phyloP scores from a whole-genome alignment of 2,797 vertebrate genomes.

The Dendrocincla tyrannina region DNA sequence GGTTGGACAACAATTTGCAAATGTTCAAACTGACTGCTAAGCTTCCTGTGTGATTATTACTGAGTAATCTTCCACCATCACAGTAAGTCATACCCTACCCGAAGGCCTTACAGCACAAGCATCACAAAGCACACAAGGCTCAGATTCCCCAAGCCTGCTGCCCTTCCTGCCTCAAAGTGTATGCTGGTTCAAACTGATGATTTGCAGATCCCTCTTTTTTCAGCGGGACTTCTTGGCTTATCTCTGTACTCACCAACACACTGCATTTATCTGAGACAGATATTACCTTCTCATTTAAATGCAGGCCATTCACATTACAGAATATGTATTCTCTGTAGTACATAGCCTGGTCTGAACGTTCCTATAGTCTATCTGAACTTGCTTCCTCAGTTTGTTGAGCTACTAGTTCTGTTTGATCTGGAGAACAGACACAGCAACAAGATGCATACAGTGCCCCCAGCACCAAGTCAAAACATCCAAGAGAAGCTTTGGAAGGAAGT shows the following conservation, averaged over 20 bases:
- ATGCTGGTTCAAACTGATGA: neutral
- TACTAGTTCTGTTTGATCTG: neutral
- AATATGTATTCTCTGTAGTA: neutral
- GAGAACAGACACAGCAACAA: neutral
- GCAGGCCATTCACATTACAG: neutral
- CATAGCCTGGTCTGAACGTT: neutral
- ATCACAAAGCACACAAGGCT: rapidly evolving
- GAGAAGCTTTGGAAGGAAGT: neutral
- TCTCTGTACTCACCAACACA: neutral
- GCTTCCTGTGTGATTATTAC: neutral
- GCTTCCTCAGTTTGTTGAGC: neutral
- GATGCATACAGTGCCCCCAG: neutral
- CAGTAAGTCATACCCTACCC: neutral
- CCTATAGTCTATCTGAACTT: neutral
- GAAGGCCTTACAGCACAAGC: neutral
- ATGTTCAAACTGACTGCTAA: neutral
- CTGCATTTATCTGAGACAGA: neutral
- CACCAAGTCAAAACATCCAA: neutral
- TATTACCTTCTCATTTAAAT: neutral
- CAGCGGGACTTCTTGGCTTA: neutral
- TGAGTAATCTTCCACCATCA: neutral
- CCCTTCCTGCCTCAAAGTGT: neutral
- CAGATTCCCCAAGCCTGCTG: neutral
- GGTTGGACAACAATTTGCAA: rapidly evolving
- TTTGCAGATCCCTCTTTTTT: neutral